Evolutionary conservation across 1,140 invertebrate species (phyloP).

Genomic region (Euglossa dilemma): DNA sequence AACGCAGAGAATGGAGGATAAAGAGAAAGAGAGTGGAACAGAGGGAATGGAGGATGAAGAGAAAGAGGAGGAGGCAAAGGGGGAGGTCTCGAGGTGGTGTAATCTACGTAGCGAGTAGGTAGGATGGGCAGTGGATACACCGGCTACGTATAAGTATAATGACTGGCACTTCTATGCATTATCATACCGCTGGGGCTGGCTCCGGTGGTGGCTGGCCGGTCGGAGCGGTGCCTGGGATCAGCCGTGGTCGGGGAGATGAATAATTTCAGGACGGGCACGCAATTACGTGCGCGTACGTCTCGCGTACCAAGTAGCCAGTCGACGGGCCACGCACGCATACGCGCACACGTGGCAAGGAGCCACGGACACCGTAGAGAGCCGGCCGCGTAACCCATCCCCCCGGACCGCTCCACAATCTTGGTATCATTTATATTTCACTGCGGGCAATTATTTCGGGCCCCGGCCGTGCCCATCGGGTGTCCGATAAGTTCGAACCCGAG

Average conservation of each 20-base stretch:
- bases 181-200: conserved; percentile 76
- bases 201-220: conserved; percentile 61
- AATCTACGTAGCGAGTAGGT: conserved; percentile 72
- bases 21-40: conserved; percentile 43
- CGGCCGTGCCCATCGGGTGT: conserved; percentile 73
- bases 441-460: conserved; percentile 77
- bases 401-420: conserved; percentile 72
- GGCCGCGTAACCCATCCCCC: conserved; percentile 40
- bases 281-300: conserved; percentile 81
- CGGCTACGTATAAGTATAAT: conserved; percentile 75
- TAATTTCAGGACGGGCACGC: conserved; percentile 82
- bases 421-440: conserved; percentile 79
- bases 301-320: conserved; percentile 81
- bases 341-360: conserved; percentile 44
- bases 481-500: conserved; percentile 65
- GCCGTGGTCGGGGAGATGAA: conserved; percentile 78
- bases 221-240: conserved; percentile 65
- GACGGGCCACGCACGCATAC: conserved; percentile 59
- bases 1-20: background rate
- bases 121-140: conserved; percentile 66
- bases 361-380: conserved; percentile 43
- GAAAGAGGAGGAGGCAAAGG: background rate
- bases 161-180: conserved; percentile 82
- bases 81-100: conserved; percentile 60
- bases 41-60: background rate